Percentiles rank a stretch among this genome's conserved stretches.
Conservation (phyloP, 1,140 invertebrate genomes). For the Berghia stephanieae region DNA sequence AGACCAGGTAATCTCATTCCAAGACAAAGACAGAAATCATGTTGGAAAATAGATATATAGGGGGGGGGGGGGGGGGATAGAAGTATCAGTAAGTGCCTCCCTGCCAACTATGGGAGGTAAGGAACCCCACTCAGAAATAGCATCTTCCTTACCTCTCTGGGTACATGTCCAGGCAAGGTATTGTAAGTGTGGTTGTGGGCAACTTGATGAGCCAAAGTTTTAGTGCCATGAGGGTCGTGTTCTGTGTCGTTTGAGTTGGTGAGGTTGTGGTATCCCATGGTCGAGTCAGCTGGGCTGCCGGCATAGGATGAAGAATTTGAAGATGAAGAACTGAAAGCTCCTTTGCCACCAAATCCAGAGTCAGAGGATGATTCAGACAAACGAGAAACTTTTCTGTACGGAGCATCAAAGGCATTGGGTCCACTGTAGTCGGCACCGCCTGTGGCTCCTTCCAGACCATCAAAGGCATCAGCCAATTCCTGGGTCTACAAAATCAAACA, state of each 20-base stretch:
- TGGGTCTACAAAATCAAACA: too few relatives aligned
- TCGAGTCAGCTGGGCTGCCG: slow-evolving; percentile 15
- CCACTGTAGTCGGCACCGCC: slow-evolving; percentile 55
- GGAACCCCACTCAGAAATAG: too few relatives aligned
- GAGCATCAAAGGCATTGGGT: slow-evolving; percentile 9
- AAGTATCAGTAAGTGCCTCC: too few relatives aligned
- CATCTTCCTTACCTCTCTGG: slow-evolving; percentile 70
- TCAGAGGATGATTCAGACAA: slow-evolving; percentile 41
- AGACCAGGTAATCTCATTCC: too few relatives aligned
- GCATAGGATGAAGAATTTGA: slow-evolving; percentile 4
- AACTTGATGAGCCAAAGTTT: slow-evolving; percentile 60
- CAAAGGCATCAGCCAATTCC: slow-evolving; percentile 40
- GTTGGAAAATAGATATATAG: too few relatives aligned
- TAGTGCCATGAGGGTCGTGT: slow-evolving; percentile 41
- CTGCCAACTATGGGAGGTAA: too few relatives aligned
- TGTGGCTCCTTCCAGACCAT: slow-evolving; percentile 62
- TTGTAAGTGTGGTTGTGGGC: slow-evolving; percentile 88
- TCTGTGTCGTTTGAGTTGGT: slow-evolving; percentile 56
- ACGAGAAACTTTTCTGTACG: slow-evolving; percentile 37
- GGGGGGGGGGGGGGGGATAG: too few relatives aligned
- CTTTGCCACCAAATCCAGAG: slow-evolving; percentile 31
- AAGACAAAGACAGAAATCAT: too few relatives aligned
- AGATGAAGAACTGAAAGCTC: slow-evolving; percentile 14
- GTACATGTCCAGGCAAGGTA: slow-evolving; percentile 76
- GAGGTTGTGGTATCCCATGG: slow-evolving; percentile 42